A percentile compares a stretch with the other conserved stretches of the same genome.
Evolutionary conservation across 2,888 invertebrate species (phyloP).

Genomic region (Patella caerulea): DNA sequence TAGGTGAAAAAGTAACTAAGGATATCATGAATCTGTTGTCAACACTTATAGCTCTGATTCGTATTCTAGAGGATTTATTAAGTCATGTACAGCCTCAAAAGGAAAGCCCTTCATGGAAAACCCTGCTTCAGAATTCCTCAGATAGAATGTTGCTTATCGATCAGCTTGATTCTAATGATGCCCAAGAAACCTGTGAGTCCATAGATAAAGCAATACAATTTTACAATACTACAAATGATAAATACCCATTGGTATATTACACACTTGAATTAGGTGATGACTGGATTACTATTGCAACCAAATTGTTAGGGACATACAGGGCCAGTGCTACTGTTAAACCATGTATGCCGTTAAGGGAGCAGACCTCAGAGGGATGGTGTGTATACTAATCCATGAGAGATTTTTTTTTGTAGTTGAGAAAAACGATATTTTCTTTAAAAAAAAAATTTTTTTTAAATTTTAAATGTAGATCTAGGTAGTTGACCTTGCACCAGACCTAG

Average conservation of each 20-base stretch:
- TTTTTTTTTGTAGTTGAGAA: too few relatives aligned
- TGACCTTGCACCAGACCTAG: too few relatives aligned
- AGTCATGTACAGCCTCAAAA: background rate
- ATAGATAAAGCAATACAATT: slow-evolving; percentile 27
- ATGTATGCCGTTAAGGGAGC: too few relatives aligned
- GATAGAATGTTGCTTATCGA: background rate
- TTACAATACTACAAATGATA: slow-evolving; percentile 26
- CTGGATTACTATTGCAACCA: slow-evolving; percentile 39
- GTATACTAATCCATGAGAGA: too few relatives aligned
- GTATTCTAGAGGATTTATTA: slow-evolving; percentile 30
- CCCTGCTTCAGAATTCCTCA: background rate
- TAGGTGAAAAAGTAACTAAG: slow-evolving; percentile 40
- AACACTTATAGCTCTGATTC: slow-evolving; percentile 39
- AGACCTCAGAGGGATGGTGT: too few relatives aligned
- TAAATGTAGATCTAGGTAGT: too few relatives aligned
- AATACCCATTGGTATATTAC: slow-evolving; percentile 39
- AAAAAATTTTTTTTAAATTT: too few relatives aligned
- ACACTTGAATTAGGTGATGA: slow-evolving; percentile 42
- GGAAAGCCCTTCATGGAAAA: background rate
- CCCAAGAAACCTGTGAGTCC: background rate
- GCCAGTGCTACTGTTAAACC: too few relatives aligned
- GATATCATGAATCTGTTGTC: slow-evolving; percentile 38
- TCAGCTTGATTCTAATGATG: background rate
- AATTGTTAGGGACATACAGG: slow-evolving; percentile 29
- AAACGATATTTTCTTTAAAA: too few relatives aligned